Evolutionary conservation across 2,888 invertebrate species (phyloP), one percentile per base, ranked within the genome.

Genomic region (Dusona sp.): DNA sequence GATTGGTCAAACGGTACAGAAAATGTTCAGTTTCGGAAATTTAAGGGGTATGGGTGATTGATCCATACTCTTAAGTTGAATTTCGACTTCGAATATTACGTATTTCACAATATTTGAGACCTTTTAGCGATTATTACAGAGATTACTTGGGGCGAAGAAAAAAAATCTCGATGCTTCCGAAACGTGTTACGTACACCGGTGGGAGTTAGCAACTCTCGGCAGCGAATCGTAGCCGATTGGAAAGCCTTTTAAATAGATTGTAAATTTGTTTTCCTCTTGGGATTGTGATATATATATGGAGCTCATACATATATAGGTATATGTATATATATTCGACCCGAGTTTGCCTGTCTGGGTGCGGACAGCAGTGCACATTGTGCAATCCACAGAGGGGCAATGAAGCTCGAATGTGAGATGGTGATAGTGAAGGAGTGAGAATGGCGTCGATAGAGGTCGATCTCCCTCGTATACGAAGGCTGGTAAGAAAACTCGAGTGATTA

Each of bases 181-280:
- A 70, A 42, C 64, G 75, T 81, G 72, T 79, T 68, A 70, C 22
- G 77, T 72, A 36, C 25, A 72, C 65, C 68, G 38, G 54, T 75
- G 81, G 79, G 78, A 82, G n/a, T 65, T 48, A 51, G 48, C 64
- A 72, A 87, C 82, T 79, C 81, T 77, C 75, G 72, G 74, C 75
- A 79, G 57, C 70, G 79, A 91, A 85, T 90, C 90, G 90, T 89
- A 74, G 88, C 88, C 89, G 90, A 91, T 91, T 91, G 91, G 89
- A 91, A 90, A 90, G 90, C 90, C 90, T 90, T 90, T 90, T 91
- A 92, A 91, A 90, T 89, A 90, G 91, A 92, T 92, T 92, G 91
- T 91, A 91, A 91, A 91, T 90, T 92, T 90, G 89, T 90, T 89
- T 90, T 89, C 86, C 86, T 72, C 78, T 80, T 64, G 83, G 77